These are phyloP conservation scores for Sphinx pinastri DNA, from an alignment of 2,888 invertebrate genomes.

Conservation along the genomic window DNA sequence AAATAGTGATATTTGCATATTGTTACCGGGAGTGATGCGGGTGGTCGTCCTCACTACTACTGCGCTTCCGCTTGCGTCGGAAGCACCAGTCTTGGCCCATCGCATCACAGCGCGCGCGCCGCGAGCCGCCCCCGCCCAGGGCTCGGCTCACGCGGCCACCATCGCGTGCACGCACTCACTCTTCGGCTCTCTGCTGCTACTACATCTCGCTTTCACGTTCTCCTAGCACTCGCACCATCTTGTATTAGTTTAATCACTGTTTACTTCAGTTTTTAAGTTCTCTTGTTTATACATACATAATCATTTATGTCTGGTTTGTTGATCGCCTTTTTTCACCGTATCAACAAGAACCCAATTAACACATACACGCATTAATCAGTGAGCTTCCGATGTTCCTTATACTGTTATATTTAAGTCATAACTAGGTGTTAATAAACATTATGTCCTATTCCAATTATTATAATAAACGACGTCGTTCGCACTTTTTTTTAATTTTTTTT, in stretches of 20 bases:
- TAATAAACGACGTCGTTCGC: too few species aligned
- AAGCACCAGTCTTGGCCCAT: conserved; percentile 92
- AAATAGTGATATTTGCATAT: neutral
- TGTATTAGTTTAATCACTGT: neutral
- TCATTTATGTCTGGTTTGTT: neutral
- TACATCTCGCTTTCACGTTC: neutral
- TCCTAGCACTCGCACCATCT: neutral
- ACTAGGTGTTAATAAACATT: neutral
- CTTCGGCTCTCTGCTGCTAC: neutral
- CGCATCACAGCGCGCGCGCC: conserved; percentile 82
- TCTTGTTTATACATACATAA: neutral
- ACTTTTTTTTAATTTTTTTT: too few species aligned
- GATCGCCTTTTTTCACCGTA: neutral
- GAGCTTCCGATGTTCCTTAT: conserved; percentile 19
- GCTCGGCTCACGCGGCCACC: conserved; percentile 66
- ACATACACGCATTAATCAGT: neutral
- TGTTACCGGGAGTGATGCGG: conserved; percentile 84
- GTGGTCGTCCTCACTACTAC: conserved; percentile 86
- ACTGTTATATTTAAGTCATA: neutral
- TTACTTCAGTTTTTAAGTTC: neutral
- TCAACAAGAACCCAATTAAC: neutral
- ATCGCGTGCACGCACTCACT: conserved; percentile 29
- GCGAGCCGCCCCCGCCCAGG: conserved; percentile 82
- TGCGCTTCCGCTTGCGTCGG: conserved; percentile 88
- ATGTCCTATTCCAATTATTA: too few species aligned